Base-by-base conservation (phyloP, 2,113 vertebrate genomes). In the Prunella himalayana region DNA sequence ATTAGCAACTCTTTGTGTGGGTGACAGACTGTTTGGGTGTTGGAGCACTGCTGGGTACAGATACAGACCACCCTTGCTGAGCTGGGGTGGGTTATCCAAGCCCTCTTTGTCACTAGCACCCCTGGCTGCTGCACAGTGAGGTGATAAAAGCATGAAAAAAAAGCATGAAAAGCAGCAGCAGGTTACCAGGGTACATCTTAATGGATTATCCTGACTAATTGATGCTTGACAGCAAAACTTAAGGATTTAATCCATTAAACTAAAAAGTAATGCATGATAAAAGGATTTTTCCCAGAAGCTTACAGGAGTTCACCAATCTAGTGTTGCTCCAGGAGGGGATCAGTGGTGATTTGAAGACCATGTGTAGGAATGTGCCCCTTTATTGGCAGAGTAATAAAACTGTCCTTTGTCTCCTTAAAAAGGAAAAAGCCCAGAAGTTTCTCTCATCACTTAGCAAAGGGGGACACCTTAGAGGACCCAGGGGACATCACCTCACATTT, bases 91-190 rank as follows among this genome's bases (percentile, higher is more conserved):
- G 13, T 68, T 75, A 7, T 15, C 44, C 15, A 24, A 45, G 28
- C 11, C 33, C 47, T 2, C 0, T 42, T 50, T 72, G 30, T n/a
- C 31, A 22, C 39, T 63, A 54, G 12, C 28, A 13, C 41, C 17
- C 9, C 24, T 4, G 3, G 57, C 84, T 75, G 6, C 39, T 68
- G 8, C 49, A n/a, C 44, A 23, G 0, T 7, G 37, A 14, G 47
- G 13, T 31, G 77, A 18, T n/a, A n/a, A n/a, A n/a, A n/a, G n/a
- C n/a, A n/a, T n/a, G n/a, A n/a, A n/a, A n/a, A n/a, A n/a, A n/a
- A n/a, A n/a, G n/a, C n/a, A n/a, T 76, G 47, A 80, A 80, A 63
- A 86, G 20, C 45, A 82, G 28, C 28, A 82, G 28, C 22, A 21
- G 9, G 21, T 66, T 70, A 45, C 25, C 21, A 50, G 39, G 82